A percentile compares a stretch with the other conserved stretches of the same genome.
These are phyloP conservation scores for Pristionchus arcanus DNA, from an alignment of 2,888 invertebrate species.

Conservation along the genomic window DNA sequence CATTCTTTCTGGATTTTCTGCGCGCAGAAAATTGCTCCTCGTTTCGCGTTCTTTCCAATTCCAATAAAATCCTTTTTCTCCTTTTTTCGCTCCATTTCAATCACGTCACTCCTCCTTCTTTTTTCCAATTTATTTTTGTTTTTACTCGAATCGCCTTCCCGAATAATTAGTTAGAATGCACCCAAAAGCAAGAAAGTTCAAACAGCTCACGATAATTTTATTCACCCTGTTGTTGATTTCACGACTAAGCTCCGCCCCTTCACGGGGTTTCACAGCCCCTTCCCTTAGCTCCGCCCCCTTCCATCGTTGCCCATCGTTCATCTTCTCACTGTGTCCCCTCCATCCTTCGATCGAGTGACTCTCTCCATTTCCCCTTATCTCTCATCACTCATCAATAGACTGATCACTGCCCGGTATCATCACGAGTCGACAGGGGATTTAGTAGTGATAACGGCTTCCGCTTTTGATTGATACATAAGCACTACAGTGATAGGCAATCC, in stretches of 20 bases:
- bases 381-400: not conserved
- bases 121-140: not conserved
- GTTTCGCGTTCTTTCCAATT: too few species aligned
- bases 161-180: not conserved
- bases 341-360: too few species aligned
- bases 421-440: slow-evolving; percentile 11
- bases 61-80: slow-evolving; percentile 1
- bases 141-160: not conserved
- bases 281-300: not conserved
- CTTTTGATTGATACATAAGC: slow-evolving; percentile 35
- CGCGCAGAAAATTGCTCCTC: not conserved
- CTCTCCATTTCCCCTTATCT: not conserved
- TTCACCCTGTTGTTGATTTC: slow-evolving; percentile 7
- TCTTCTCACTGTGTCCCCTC: not conserved
- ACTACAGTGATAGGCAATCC: not conserved
- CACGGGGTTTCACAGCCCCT: slow-evolving; percentile 5
- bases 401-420: not conserved
- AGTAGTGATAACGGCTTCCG: slow-evolving; percentile 18
- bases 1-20: not conserved
- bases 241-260: slow-evolving; percentile 6
- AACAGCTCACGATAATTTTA: not conserved
- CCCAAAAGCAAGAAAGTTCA: not conserved
- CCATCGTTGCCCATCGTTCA: not conserved
- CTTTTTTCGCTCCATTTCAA: not conserved
- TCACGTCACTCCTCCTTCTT: not conserved